These are phyloP conservation scores for Andrena dorsata DNA, from an alignment of 2,888 invertebrate genomes.

Conservation along the genomic window DNA sequence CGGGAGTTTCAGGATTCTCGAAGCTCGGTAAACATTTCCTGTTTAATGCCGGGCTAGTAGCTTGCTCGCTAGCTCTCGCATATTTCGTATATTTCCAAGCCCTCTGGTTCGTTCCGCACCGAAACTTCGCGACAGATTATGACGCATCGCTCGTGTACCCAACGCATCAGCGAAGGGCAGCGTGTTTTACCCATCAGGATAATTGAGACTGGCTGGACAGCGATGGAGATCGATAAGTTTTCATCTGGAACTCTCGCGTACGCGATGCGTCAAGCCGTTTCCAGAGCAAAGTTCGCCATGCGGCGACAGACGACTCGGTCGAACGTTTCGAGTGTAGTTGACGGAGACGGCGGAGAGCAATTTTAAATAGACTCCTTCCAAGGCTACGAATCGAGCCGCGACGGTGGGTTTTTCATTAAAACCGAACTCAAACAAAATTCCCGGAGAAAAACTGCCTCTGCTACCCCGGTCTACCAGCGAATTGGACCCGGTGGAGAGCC, in stretches of 20 bases:
- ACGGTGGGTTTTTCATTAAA: slow-evolving; percentile 34
- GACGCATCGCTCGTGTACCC: slow-evolving; percentile 44
- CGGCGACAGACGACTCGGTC: neutral
- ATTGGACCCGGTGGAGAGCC: slow-evolving; percentile 13
- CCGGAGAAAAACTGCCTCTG: slow-evolving; percentile 4
- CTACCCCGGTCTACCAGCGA: neutral
- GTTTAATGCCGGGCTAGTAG: too few species aligned
- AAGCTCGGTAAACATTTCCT: too few species aligned
- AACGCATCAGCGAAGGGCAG: slow-evolving; percentile 21
- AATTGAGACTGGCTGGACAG: slow-evolving; percentile 18
- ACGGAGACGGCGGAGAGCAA: neutral
- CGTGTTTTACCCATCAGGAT: slow-evolving; percentile 12
- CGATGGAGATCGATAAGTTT: slow-evolving; percentile 38
- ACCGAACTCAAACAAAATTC: slow-evolving; percentile 19
- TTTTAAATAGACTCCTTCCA: neutral
- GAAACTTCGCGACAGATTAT: slow-evolving; percentile 46
- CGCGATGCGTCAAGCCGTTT: neutral
- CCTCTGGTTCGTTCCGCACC: slow-evolving; percentile 2
- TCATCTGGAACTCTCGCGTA: slow-evolving; percentile 1
- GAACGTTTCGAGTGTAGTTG: neutral
- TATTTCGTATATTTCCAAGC: neutral
- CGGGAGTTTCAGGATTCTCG: too few species aligned
- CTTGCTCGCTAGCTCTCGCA: too few species aligned
- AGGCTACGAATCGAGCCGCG: neutral
- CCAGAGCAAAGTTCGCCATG: neutral